These are phyloP conservation scores for Dasysyrphus tricinctus DNA, from an alignment of 2,888 invertebrate species.

Conservation along the genomic window DNA sequence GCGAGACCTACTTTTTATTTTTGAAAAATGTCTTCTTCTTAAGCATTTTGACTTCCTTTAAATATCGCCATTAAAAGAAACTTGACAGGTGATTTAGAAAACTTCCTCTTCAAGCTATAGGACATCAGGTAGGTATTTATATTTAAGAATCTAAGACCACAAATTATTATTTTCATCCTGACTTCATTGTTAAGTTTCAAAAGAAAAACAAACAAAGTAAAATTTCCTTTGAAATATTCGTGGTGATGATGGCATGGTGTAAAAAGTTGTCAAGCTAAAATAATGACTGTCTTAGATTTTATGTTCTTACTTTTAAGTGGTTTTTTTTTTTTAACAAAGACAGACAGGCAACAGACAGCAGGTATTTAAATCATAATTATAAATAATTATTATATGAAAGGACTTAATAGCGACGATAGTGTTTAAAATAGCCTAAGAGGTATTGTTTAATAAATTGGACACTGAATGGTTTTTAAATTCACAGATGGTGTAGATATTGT, in stretches of 20 bases:
- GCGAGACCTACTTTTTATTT: constrained; percentile 14
- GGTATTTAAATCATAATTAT: constrained; percentile 28
- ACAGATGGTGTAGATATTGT: not conserved
- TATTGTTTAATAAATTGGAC: not conserved
- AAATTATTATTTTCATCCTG: constrained; percentile 24
- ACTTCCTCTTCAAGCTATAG: constrained; percentile 42
- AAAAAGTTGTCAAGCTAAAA: constrained; percentile 40
- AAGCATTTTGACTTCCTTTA: not conserved
- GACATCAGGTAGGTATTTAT: constrained; percentile 20
- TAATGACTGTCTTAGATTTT: constrained; percentile 33
- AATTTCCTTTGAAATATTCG: constrained; percentile 36
- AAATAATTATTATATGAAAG: constrained; percentile 13
- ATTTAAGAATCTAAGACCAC: constrained; percentile 14
- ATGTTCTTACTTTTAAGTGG: constrained; percentile 18
- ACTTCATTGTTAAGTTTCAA: constrained; percentile 20
- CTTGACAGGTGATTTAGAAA: constrained; percentile 60
- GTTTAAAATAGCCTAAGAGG: not conserved
- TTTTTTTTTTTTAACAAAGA: constrained; percentile 23
- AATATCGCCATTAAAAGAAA: constrained; percentile 12
- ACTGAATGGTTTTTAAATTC: not conserved
- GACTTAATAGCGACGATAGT: not conserved
- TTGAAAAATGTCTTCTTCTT: not conserved
- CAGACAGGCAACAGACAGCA: constrained; percentile 39
- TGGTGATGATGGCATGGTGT: constrained; percentile 5
- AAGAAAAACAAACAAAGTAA: not conserved